A percentile compares a stretch with the other conserved stretches of the same genome.
These are phyloP conservation scores for Athripsodes cinereus DNA, from an alignment of 2,888 invertebrate genomes.

Conservation along the genomic window DNA sequence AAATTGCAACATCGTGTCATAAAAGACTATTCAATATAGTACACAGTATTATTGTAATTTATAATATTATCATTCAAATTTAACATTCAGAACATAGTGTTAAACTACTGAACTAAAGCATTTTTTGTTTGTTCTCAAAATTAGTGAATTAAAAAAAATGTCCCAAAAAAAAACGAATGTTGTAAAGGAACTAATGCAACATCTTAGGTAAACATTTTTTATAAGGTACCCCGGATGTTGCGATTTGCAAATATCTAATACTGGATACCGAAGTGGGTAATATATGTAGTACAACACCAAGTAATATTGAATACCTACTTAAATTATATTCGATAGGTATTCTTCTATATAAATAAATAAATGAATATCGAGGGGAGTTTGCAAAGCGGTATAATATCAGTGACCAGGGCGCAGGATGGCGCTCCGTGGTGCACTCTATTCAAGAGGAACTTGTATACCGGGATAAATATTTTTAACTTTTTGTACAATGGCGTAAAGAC, in stretches of 20 bases:
- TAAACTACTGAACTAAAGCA: conserved; percentile 21
- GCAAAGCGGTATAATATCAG: conserved; percentile 19
- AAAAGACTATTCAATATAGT: not conserved
- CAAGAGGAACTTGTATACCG: conserved; percentile 76
- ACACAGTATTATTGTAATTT: not conserved
- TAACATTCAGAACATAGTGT: not conserved
- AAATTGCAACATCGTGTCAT: conserved; percentile 21
- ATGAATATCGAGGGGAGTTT: conserved; percentile 7
- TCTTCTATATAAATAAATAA: not conserved
- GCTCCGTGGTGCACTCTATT: conserved; percentile 38
- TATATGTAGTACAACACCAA: too few species aligned
- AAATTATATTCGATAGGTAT: not conserved
- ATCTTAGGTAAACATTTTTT: too few species aligned
- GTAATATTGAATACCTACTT: too few species aligned
- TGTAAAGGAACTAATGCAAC: too few species aligned
- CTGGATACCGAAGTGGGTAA: too few species aligned
- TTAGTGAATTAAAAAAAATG: conserved; percentile 5
- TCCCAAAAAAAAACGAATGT: conserved; percentile 11
- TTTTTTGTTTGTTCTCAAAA: conserved; percentile 7
- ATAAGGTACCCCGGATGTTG: too few species aligned
- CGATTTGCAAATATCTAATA: too few species aligned
- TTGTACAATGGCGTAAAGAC: conserved; percentile 25
- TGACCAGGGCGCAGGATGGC: conserved; percentile 17
- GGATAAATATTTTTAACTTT: conserved; percentile 32
- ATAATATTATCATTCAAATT: not conserved